These are phyloP conservation scores for Ochotona princeps DNA, from an alignment of 2,113 vertebrate species.

Conservation along the genomic window DNA sequence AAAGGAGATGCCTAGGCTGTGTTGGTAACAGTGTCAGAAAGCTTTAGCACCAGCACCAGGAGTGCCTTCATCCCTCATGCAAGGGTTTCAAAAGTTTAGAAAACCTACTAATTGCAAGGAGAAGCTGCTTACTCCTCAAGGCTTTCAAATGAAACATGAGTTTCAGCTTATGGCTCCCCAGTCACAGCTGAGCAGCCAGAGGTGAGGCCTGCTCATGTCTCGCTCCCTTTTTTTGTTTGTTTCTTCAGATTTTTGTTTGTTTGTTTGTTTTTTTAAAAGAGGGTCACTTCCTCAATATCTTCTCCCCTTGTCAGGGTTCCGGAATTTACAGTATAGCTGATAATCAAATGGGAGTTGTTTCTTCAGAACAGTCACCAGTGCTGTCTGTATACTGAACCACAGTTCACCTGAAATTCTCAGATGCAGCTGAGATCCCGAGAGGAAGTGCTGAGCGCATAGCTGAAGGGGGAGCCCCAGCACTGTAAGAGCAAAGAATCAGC, in stretches of 20 bases:
- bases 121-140: not conserved
- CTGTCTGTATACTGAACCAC: not conserved
- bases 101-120: not conserved
- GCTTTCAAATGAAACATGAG: not conserved
- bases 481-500: not conserved
- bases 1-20: not conserved
- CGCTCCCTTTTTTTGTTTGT: not conserved
- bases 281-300: not conserved
- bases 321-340: not conserved
- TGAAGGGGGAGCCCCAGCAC: slow-evolving; percentile 40
- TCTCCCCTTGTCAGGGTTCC: not conserved
- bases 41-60: not conserved
- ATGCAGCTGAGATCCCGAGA: not conserved
- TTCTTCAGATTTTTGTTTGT: not conserved
- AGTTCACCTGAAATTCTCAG: slow-evolving; percentile 6
- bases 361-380: not conserved
- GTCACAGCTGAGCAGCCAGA: not conserved
- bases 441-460: not conserved
- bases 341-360: not conserved
- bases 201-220: too few relatives aligned
- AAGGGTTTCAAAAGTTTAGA: not conserved
- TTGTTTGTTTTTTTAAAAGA: not conserved
- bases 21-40: not conserved
- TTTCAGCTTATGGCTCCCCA: not conserved
- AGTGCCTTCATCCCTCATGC: not conserved